Conservation (phyloP, 2,888 invertebrate species). For the Conistra vaccinii region DNA sequence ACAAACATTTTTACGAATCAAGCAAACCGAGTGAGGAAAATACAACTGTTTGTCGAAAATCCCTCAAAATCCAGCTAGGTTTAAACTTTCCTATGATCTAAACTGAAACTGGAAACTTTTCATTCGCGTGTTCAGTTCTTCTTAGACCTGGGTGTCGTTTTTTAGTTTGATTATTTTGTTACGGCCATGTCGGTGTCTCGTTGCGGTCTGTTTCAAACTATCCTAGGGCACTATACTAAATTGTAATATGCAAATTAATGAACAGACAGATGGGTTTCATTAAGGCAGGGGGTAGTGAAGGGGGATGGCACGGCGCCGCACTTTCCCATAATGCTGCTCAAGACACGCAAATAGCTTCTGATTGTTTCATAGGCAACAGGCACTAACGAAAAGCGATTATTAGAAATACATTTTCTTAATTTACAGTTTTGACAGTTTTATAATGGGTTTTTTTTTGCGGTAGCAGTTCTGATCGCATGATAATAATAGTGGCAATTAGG, state of each 20-base stretch:
- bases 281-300: conserved; percentile 71
- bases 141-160: conserved; percentile 37
- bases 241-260: conserved; percentile 87
- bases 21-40: neutral
- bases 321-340: conserved; percentile 72
- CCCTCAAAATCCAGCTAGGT: neutral
- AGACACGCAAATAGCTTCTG: conserved; percentile 79
- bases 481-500: conserved; percentile 15
- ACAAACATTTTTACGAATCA: conserved; percentile 88
- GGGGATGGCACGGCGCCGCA: conserved; percentile 84
- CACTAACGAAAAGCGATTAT: conserved; percentile 57
- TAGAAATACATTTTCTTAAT: conserved; percentile 44
- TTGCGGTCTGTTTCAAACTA: conserved; percentile 73
- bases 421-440: conserved; percentile 42
- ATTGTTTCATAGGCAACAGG: conserved; percentile 59
- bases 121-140: conserved; percentile 38
- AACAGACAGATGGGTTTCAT: conserved; percentile 84
- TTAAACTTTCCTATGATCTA: conserved; percentile 14
- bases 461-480: conserved; percentile 40
- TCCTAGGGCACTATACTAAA: conserved; percentile 73
- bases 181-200: conserved; percentile 63
- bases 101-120: conserved; percentile 37
- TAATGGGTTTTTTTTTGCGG: conserved; percentile 27
- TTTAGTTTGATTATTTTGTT: conserved; percentile 46
- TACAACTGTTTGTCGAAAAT: neutral